phyloP scores from a whole-genome alignment of 2,888 invertebrate species.

The Nomada fabriciana region DNA sequence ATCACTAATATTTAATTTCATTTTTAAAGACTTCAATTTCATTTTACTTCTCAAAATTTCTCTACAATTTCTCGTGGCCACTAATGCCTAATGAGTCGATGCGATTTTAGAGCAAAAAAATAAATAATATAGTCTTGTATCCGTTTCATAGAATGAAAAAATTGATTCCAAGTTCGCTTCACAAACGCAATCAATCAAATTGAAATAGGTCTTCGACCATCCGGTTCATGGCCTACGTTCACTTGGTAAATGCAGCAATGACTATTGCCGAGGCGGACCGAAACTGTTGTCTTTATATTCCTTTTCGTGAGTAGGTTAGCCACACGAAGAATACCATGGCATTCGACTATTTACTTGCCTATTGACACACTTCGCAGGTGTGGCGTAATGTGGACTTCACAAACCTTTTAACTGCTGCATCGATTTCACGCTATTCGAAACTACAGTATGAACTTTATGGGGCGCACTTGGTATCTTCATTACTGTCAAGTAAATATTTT shows the following conservation, averaged over 20 bases:
- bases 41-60: too few relatives aligned
- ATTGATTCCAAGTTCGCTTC: not conserved
- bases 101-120: too few relatives aligned
- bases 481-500: not conserved
- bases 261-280: not conserved
- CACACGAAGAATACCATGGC: conserved; percentile 53
- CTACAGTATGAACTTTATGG: conserved; percentile 2
- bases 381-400: conserved; percentile 60
- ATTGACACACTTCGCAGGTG: conserved; percentile 80
- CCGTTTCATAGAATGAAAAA: not conserved
- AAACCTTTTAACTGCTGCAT: conserved; percentile 49
- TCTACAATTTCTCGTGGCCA: too few relatives aligned
- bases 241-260: conserved; percentile 8
- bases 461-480: not conserved
- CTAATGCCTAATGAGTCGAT: too few relatives aligned
- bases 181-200: not conserved
- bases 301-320: conserved; percentile 64
- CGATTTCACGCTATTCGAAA: conserved; percentile 37
- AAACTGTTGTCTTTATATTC: conserved; percentile 37
- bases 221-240: conserved; percentile 11
- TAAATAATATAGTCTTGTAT: not conserved
- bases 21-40: too few relatives aligned
- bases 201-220: conserved; percentile 6
- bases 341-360: conserved; percentile 79
- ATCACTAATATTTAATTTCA: too few relatives aligned